Evolutionary conservation across 1,140 invertebrate genomes (phyloP), one percentile per base, ranked within the genome.

Genomic region (Brachionus sp.): DNA sequence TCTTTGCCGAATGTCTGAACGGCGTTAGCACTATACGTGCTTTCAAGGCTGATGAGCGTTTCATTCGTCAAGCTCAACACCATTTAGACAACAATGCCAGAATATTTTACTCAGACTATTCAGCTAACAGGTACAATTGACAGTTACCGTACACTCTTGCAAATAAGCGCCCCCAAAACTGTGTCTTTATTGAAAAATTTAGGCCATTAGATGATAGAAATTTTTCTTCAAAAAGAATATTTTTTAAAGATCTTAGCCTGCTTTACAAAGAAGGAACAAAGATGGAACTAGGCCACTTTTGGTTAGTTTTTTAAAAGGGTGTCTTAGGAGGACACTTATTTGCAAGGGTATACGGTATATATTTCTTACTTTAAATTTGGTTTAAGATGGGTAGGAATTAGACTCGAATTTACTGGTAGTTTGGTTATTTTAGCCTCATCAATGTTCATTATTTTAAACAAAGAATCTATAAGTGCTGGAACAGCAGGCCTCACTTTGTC

Each of bases 1-100:
- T 98, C 90, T 98, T 98, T 88, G 94, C 95, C 75, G 96, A 98
- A 91, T 96, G 90, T 4, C 84, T 92, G 5, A 86, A 88, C 37
- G 92, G 92, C 6, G 88, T 85, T 83, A 85, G 86, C 5, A 90
- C 90, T 0, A 92, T 92, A 50, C 85, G 92, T 83, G 91, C 92
- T 0, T 92, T 89, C 84, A 83, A 86, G 66, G 86, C 87, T 35
- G 84, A 87, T 33, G 84, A 90, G 2, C 85, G 88, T 62, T 92
- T 92, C 84, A 89, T 89, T 19, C 2, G 7, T 5, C 46, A 53
- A 23, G 33, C 19, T 57, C 25, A 53, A 42, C 9, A 57, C 19
- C 46, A 57, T 13, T 35, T 78, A 5, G 29, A 78, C 33, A 62
- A 57, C 19, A 78, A 78, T 62, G 13, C 29, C 12, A 57, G 3